phyloP scores from a whole-genome alignment of 1,140 invertebrate genomes.

The Nymphalis io region DNA sequence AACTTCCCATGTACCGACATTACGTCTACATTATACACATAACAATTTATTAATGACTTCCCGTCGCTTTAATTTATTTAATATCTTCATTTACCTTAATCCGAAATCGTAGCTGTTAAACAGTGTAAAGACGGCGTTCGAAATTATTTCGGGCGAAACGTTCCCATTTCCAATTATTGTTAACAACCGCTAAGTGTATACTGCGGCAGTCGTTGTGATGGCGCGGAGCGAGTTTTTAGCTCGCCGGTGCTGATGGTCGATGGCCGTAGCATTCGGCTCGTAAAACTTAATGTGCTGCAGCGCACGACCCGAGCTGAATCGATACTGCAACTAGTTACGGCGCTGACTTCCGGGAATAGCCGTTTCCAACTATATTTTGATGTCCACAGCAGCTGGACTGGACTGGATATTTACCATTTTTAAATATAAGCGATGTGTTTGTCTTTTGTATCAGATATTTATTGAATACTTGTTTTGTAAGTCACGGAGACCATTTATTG shows the following conservation, averaged over 20 bases:
- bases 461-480: neutral
- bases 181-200: slow-evolving; percentile 20
- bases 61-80: slow-evolving; percentile 23
- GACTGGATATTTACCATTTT: neutral
- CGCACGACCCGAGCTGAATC: slow-evolving; percentile 2
- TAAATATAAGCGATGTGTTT: neutral
- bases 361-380: neutral
- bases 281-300: slow-evolving; percentile 12
- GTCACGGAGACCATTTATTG: neutral
- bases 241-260: slow-evolving; percentile 6
- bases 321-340: slow-evolving; percentile 7
- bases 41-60: slow-evolving; percentile 8
- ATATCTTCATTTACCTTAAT: slow-evolving; percentile 25
- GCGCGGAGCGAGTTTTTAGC: slow-evolving; percentile 3
- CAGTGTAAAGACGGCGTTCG: slow-evolving; percentile 9
- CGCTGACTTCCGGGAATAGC: slow-evolving; percentile 4
- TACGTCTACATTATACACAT: neutral
- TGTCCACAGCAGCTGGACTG: neutral
- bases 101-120: slow-evolving; percentile 14
- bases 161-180: slow-evolving; percentile 14
- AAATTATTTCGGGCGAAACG: neutral
- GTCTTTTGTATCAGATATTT: neutral
- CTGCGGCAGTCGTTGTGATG: neutral
- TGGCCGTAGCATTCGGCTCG: slow-evolving; percentile 9
- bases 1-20: slow-evolving; percentile 1